Conservation (phyloP, 2,888 invertebrate genomes). For the Drosophila fulvimacula region DNA sequence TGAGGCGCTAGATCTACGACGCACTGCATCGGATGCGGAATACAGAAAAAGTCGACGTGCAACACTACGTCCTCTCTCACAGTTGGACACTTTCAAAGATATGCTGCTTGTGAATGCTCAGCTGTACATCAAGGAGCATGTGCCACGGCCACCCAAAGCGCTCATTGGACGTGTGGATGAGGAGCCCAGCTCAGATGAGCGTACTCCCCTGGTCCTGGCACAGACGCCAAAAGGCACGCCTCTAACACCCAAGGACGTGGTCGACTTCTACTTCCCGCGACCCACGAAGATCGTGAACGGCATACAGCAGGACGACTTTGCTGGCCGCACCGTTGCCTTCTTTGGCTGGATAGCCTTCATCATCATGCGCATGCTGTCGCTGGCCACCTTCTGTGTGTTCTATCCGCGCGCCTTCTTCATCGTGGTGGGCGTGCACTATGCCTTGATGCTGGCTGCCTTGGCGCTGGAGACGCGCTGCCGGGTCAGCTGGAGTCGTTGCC, state of each 20-base stretch:
- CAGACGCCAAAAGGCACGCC: slow-evolving; percentile 55
- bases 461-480: slow-evolving; percentile 87
- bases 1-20: slow-evolving; percentile 56
- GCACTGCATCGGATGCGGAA: slow-evolving; percentile 60
- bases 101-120: slow-evolving; percentile 87
- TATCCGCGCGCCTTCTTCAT: slow-evolving; percentile 88
- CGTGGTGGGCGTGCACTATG: slow-evolving; percentile 88
- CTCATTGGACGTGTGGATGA: slow-evolving; percentile 85
- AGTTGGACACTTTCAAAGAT: slow-evolving; percentile 82
- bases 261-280: slow-evolving; percentile 83
- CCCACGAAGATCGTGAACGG: slow-evolving; percentile 87
- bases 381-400: slow-evolving; percentile 89
- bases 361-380: slow-evolving; percentile 89
- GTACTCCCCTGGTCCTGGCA: slow-evolving; percentile 39
- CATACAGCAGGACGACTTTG: slow-evolving; percentile 90
- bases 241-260: slow-evolving; percentile 73
- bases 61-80: slow-evolving; percentile 68
- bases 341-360: slow-evolving; percentile 92
- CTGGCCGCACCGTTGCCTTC: slow-evolving; percentile 89
- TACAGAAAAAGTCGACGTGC: slow-evolving; percentile 46
- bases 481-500: slow-evolving; percentile 86
- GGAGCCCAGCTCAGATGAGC: slow-evolving; percentile 68
- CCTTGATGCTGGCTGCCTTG: slow-evolving; percentile 88
- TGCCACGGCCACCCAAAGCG: slow-evolving; percentile 85
- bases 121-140: slow-evolving; percentile 86